Percentiles rank a stretch among this genome's conserved stretches.
Conservation (phyloP, 2,797 vertebrate genomes). For the Arvicola amphibius region DNA sequence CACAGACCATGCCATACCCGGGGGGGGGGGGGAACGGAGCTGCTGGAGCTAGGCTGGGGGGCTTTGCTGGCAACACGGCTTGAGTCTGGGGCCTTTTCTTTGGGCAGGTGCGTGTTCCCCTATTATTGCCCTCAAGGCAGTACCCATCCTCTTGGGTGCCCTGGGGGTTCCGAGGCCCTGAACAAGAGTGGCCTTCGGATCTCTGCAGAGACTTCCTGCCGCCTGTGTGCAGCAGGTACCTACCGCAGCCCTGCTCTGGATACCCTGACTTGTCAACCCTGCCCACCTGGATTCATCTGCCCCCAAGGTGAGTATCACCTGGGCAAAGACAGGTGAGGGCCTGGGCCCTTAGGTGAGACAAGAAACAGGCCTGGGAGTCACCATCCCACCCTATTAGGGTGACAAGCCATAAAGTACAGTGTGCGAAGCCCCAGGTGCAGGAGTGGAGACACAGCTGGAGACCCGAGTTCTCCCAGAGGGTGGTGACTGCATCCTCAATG, state of each 20-base stretch:
- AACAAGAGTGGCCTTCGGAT: conserved; percentile 89
- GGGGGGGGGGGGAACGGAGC: too few relatives aligned
- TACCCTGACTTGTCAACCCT: conserved; percentile 88
- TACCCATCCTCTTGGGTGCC: conserved; percentile 86
- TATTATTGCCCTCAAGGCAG: conserved; percentile 93
- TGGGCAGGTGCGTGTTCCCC: conserved; percentile 92
- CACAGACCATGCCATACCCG: too few relatives aligned
- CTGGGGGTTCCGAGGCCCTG: conserved; percentile 91
- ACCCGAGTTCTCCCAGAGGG: neutral
- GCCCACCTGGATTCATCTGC: conserved; percentile 93
- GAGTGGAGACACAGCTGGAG: too few relatives aligned
- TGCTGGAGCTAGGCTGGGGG: neutral
- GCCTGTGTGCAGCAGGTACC: conserved; percentile 90
- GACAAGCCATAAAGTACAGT: neutral
- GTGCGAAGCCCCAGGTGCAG: accelerated
- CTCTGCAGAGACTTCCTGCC: conserved; percentile 90
- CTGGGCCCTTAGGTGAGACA: neutral
- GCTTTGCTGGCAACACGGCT: neutral
- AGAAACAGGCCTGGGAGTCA: neutral
- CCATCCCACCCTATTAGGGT: neutral
- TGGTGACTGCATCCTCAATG: neutral
- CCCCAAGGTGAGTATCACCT: conserved; percentile 86
- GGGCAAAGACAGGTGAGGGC: neutral
- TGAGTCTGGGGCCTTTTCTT: conserved; percentile 28
- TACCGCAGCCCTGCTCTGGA: conserved; percentile 85